Conservation (phyloP, 2,888 invertebrate genomes). For the Microplitis manilae region DNA sequence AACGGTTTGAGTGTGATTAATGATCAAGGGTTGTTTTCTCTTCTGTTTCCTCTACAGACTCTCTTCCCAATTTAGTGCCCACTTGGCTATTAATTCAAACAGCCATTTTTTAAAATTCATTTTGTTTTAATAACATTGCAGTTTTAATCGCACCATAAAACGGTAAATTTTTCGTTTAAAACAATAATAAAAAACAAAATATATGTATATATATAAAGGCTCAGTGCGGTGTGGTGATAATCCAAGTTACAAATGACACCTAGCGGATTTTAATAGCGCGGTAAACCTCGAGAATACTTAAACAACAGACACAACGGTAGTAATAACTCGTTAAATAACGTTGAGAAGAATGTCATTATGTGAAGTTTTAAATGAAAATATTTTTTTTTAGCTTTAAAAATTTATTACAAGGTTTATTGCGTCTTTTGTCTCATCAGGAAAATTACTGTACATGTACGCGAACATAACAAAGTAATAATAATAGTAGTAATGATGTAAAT, state of each 20-base stretch:
- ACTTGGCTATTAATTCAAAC: too few relatives aligned
- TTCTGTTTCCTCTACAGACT: not conserved
- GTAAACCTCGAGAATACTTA: conserved; percentile 46
- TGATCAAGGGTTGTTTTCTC: conserved; percentile 6
- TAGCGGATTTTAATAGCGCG: conserved; percentile 50
- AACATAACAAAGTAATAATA: not conserved
- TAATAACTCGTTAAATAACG: not conserved
- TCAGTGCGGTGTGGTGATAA: too few relatives aligned
- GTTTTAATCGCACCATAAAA: too few relatives aligned
- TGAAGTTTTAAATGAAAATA: not conserved
- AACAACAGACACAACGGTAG: not conserved
- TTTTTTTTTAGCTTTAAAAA: not conserved
- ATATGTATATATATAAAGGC: too few relatives aligned
- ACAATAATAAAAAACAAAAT: too few relatives aligned
- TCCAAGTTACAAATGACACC: conserved; percentile 33
- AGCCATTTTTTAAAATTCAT: too few relatives aligned
- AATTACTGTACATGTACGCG: not conserved
- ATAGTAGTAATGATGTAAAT: not conserved
- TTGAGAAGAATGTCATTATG: not conserved
- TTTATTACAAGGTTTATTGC: not conserved
- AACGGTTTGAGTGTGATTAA: conserved; percentile 3
- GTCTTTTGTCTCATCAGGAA: conserved; percentile 1
- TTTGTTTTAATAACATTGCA: too few relatives aligned
- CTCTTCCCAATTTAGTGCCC: too few relatives aligned
- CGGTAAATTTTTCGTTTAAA: too few relatives aligned